Conservation (phyloP, 2,888 invertebrate species). For the Desoria tigrina region DNA sequence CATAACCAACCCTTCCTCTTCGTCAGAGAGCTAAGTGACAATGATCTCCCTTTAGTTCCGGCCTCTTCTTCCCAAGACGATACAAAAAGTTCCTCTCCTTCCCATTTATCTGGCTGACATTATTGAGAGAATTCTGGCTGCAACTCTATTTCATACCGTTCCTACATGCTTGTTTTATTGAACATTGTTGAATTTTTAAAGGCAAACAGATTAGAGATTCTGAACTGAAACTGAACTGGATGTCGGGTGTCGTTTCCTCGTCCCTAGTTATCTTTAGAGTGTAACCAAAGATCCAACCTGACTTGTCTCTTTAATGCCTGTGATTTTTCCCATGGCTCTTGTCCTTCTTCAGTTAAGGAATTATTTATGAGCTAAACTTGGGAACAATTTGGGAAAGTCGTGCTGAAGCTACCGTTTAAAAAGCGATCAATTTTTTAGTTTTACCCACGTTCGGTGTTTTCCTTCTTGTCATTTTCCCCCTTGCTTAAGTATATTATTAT, state of each 20-base stretch:
- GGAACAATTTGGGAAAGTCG: slow-evolving; percentile 33
- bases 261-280: neutral
- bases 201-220: neutral
- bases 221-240: too few species aligned
- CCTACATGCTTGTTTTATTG: too few species aligned
- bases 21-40: neutral
- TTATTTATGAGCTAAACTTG: slow-evolving; percentile 7
- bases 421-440: slow-evolving; percentile 38
- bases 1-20: neutral
- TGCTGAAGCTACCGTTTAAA: slow-evolving; percentile 43
- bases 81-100: too few species aligned
- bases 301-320: neutral
- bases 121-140: too few species aligned
- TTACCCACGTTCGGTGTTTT: neutral
- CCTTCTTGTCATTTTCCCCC: slow-evolving; percentile 1
- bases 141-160: too few species aligned
- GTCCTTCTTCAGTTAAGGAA: neutral
- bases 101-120: too few species aligned
- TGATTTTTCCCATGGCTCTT: slow-evolving; percentile 10
- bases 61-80: neutral
- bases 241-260: neutral
- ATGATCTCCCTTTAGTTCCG: slow-evolving; percentile 10
- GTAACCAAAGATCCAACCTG: neutral
- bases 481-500: too few species aligned
- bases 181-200: too few species aligned